Base-by-base conservation (phyloP, 2,113 vertebrate genomes). In the Taurulus bubalis region DNA sequence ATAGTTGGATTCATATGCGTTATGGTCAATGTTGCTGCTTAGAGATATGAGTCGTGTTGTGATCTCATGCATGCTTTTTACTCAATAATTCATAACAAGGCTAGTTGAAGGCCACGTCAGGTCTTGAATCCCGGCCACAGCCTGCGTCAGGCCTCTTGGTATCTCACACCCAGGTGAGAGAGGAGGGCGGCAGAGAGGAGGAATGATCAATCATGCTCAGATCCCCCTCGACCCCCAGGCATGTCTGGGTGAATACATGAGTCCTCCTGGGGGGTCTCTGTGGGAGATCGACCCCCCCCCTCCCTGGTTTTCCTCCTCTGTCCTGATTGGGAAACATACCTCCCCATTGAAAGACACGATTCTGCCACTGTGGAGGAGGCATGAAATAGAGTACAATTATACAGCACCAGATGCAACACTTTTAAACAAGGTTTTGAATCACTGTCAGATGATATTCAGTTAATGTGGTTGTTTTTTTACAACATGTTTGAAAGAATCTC, bases 111-210 rank as follows among this genome's bases (percentile, higher is more conserved):
- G 9, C 34, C 30, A 30, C 62, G 56, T 71, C 36, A 3, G 10
- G 30, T 56, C 36, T 75, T 70, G 74, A 47, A 15, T 66, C 70
- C 62, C 71, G 75, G 67, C 74, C 9, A 58, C 53, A 66, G 75
- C 47, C 53, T 72, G 15, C 36, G n/a, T 64, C 65, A 56, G 66
- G 70, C 70, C 67, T 79, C 73, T 76, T 81, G 82, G 89, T 87
- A 85, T 94, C 77, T 95, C 92, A 92, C 94, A 95, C 94, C 85
- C 85, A 90, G 85, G 92, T 94, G 94, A 92, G 68, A 94, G 92
- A 88, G 90, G 89, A 88, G 88, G 92, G 89, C 80, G 79, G 62
- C 68, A n/a, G 74, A 77, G 87, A 78, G 63, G 81, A 80, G 40
- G 59, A 40, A 45, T 91, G 91, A 90, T 91, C 93, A 93, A 91